These are phyloP conservation scores for Puffinus mauretanicus DNA, from an alignment of 2,113 vertebrate species.

Conservation along the genomic window DNA sequence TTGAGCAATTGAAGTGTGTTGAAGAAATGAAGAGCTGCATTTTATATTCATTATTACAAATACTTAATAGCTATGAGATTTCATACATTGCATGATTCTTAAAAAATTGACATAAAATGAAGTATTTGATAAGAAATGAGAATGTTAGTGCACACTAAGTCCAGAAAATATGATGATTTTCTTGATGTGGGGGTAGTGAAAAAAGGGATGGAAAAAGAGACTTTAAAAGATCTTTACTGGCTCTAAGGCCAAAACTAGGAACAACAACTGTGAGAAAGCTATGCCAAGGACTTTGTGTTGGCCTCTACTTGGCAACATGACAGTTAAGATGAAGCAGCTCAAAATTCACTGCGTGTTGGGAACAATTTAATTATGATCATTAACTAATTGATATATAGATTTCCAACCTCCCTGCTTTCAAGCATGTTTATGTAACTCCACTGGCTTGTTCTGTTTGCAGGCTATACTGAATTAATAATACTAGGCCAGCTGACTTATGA, in stretches of 20 bases:
- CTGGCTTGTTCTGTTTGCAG: background rate
- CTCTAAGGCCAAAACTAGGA: background rate
- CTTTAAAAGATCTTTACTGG: background rate
- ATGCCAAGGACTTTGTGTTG: background rate
- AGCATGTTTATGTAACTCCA: background rate
- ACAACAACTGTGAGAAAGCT: background rate
- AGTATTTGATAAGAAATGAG: background rate
- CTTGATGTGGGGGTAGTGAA: background rate
- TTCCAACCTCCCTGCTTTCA: background rate
- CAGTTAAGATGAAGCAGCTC: background rate
- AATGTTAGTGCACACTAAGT: background rate
- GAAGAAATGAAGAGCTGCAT: background rate
- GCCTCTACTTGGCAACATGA: background rate
- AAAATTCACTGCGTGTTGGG: background rate
- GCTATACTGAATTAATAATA: background rate
- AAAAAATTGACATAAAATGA: background rate
- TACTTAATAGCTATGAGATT: background rate
- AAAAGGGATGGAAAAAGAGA: background rate
- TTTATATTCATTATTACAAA: background rate
- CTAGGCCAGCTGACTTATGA: background rate
- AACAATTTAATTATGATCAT: background rate
- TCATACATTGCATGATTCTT: background rate
- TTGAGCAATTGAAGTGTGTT: background rate
- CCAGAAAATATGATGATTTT: background rate
- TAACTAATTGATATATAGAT: background rate